Base-by-base conservation (phyloP, 1,140 invertebrate genomes). In the Trypoxylus dichotomus region DNA sequence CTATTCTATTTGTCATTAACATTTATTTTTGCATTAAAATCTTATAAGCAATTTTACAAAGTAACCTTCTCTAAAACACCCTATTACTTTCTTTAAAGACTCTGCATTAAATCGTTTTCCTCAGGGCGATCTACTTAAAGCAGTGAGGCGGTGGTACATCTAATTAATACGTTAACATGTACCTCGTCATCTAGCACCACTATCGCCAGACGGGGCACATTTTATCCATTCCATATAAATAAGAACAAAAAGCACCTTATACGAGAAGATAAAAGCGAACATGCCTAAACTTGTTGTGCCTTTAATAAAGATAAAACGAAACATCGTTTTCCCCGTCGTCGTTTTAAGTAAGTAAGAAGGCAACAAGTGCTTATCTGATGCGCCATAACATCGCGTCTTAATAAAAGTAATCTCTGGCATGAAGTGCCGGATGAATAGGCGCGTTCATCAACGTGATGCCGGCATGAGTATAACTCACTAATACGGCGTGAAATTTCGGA, bases 281-380 rank as follows among this genome's bases (percentile, higher is more conserved):
- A 63, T 19, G 60, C 7, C 13, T 24, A 63, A 63, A 13, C 60
- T 63, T 63, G 60, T 24, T 24, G 11, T 5, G n/a, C 8, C 60
- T 27, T 63, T 27, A 63, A 63, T 63, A 63, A 63, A 63, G 60
- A 63, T 63, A 63, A 63, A 63, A 63, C 60, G 25, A 63, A 63
- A 63, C 60, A 63, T 63, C 60, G 24, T 19, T 63, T 63, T 63
- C 60, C 32, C 10, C 32, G 60, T 6, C 25, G 60, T 19, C 25
- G 19, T 63, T 63, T 63, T 63, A 63, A 47, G 43, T 47, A 63
- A 47, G 43, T 47, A 19, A 13, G 32, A 7, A 63, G 19, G 60
- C 60, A 63, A 63, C 60, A 63, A 63, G 60, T 63, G 7, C 60
- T 63, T 63, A 63, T 63, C 60, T 63, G 60, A 63, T 63, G n/a